Base-by-base conservation (phyloP, 1,140 invertebrate species). In the Tetramorium simillimum region DNA sequence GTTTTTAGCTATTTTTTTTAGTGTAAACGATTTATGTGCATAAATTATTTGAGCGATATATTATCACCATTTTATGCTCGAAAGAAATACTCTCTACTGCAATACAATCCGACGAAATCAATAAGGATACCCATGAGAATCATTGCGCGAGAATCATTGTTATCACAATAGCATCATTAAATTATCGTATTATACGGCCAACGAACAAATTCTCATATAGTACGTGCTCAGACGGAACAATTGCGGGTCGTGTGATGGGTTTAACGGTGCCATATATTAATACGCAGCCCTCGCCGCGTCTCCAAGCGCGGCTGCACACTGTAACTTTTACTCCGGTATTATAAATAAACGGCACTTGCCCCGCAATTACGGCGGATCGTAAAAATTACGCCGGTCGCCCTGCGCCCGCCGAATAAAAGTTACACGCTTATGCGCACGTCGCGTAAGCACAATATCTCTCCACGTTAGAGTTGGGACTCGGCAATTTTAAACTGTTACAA, bases 181-280 rank as follows among this genome's bases (percentile, higher is more conserved):
- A 60, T 82, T 37, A 58, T 28, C 37, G 24, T 73, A 82, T 82
- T 60, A 82, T 40, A 7, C n/a, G 24, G 12, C 12, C 51, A 60
- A 73, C 18, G 53, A 37, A 82, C 53, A 82, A 82, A 82, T 82
- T 60, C 77, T 69, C 63, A 24, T 73, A 73, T 60, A 40, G 9
- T 60, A 73, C 40, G 80, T 73, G 51, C 80, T 82, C 67, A 82
- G 80, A 82, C 40, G 21, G 14, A 33, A 73, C 24, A 82, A 82
- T 82, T 73, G 80, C 67, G 14, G 67, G 80, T 82, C 80, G 53
- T 70, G 78, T 67, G 80, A 73, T 53, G 24, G n/a, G 80, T 82
- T 82, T 82, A 82, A 82, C 67, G 53, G 67, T 69, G 80, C n/a
- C 53, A 60, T 82, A 82, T 82, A 82, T 82, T 82, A 82, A 82